Evolutionary conservation across 2,888 invertebrate genomes (phyloP), one percentile per base, ranked within the genome.

Genomic region (Epinotia brunnichana): DNA sequence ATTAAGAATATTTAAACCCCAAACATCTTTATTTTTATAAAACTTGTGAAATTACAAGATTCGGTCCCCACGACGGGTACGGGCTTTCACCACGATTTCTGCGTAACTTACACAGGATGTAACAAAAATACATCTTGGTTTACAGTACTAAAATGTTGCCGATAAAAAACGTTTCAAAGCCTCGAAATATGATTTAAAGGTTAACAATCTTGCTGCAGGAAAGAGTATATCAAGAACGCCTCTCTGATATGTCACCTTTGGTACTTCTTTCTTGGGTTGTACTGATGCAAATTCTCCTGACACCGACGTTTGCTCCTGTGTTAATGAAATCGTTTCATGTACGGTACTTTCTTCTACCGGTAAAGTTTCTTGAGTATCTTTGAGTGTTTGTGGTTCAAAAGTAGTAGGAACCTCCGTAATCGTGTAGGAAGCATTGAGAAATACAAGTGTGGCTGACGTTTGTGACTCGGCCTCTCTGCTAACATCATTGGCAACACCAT

Each of bases 201-300:
- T 74, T 29, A 77, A 83, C 2, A 91, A 89, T 74, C 91, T 84
- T 0, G 79, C 71, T 1, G 87, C 78, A 0, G 91, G 91, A 21
- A 91, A 85, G 0, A 91, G 79, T 0, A 91, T 73, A 74, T 91
- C 91, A 2, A 91, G 54, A 0, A 91, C 80, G 0, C 91, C 90
- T 78, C 84, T 81, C 59, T 87, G 82, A 2, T 79, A 73, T 2
- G 81, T 74, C 48, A 76, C 79, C 24, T 85, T 76, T 0, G 85
- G 85, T 13, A 84, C 74, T 0, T 83, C 81, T 73, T 76, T 80
- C 2, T 82, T 61, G 29, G 29, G 10, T 24, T 24, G n/a, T n/a
- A 2, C 29, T 29, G 51, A 10, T 17, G 13, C 13, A 15, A 24
- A 41, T 5, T 21, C 7, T 48, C 11, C n/a, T 63, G 35, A 35